These are phyloP conservation scores for Otus sunia DNA, from an alignment of 2,113 vertebrate genomes.

Conservation along the genomic window DNA sequence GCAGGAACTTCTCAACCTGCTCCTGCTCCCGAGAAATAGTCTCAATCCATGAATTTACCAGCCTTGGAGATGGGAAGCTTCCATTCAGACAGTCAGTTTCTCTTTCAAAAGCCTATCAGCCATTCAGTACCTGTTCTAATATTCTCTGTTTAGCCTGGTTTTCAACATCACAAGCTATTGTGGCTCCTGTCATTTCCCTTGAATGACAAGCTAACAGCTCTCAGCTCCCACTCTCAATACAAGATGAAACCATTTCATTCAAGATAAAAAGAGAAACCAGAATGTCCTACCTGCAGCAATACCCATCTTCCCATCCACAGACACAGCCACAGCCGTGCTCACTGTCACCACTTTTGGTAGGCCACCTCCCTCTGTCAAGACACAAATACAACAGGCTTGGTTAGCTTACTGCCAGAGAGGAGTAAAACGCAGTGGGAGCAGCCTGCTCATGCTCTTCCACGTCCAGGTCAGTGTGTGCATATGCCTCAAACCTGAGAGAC, in stretches of 20 bases:
- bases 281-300: slow-evolving; percentile 90
- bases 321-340: slow-evolving; percentile 85
- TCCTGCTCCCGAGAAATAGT: neutral
- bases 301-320: slow-evolving; percentile 85
- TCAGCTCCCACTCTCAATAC: neutral
- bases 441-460: neutral
- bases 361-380: slow-evolving; percentile 73
- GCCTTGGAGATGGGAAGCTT: neutral
- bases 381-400: slow-evolving; percentile 9
- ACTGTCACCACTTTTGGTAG: slow-evolving; percentile 76
- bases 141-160: slow-evolving; percentile 3
- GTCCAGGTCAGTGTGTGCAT: neutral
- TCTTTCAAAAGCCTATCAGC: neutral
- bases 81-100: neutral
- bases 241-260: neutral
- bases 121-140: neutral
- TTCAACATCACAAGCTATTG: neutral
- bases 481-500: neutral
- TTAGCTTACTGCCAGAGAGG: neutral
- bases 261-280: neutral
- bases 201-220: slow-evolving; percentile 28
- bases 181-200: neutral
- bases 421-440: neutral
- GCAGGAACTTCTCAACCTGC: neutral
- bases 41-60: neutral